Conservation (phyloP, 2,113 vertebrate species). For the mouse (Mus musculus) region DNA sequence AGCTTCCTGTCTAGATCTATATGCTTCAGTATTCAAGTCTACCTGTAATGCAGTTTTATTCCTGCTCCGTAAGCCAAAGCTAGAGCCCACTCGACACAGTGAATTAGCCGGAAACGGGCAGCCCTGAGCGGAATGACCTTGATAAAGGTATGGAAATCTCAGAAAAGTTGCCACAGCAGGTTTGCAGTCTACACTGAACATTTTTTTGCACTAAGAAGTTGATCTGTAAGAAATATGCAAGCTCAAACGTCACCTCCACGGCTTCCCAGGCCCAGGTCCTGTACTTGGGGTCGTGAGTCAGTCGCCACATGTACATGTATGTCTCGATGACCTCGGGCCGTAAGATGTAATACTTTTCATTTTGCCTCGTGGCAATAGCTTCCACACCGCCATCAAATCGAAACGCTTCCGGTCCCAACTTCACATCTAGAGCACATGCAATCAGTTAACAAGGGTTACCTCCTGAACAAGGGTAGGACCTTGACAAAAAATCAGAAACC, state of each 20-base stretch:
- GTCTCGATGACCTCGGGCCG: conserved; percentile 98
- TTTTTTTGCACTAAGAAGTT: not conserved
- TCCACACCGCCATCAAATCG: conserved; percentile 98
- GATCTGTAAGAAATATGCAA: conserved; percentile 24
- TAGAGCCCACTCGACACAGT: not conserved
- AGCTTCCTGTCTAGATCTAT: not conserved
- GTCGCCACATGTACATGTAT: conserved; percentile 99
- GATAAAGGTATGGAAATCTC: not conserved
- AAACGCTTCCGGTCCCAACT: conserved; percentile 97
- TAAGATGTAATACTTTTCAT: conserved; percentile 99
- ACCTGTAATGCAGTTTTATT: not conserved
- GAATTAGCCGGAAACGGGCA: not conserved
- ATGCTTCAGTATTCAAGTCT: not conserved
- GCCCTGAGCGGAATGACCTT: not conserved
- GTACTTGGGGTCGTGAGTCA: conserved; percentile 98
- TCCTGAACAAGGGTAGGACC: not conserved
- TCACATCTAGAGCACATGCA: conserved; percentile 87
- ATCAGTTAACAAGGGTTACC: not conserved
- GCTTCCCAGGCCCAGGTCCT: conserved; percentile 99
- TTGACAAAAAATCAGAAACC: not conserved
- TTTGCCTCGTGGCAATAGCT: conserved; percentile 98
- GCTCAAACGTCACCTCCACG: conserved; percentile 90
- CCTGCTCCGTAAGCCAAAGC: not conserved
- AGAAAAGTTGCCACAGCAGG: not conserved
- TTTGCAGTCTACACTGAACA: not conserved